Evolutionary conservation across 2,113 vertebrate genomes (phyloP).

Genomic region (Hylia prasina): DNA sequence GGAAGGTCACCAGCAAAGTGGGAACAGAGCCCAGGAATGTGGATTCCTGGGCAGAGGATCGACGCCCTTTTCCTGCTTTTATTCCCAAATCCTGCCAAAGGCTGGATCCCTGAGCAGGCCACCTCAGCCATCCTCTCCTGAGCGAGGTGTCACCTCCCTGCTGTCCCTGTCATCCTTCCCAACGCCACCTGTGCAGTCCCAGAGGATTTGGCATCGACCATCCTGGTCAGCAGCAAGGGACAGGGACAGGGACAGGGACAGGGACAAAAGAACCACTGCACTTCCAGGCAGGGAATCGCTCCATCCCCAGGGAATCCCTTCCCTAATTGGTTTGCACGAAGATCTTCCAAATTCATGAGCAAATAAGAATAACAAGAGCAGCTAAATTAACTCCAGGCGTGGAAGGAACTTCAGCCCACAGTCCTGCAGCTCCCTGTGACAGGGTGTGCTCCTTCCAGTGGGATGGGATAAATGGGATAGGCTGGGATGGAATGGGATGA

Average conservation of each 20-base stretch:
- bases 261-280: fast-evolving
- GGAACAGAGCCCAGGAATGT: fast-evolving
- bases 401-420: fast-evolving
- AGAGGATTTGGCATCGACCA: fast-evolving
- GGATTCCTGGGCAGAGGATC: fast-evolving
- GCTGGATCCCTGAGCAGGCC: background rate
- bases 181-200: background rate
- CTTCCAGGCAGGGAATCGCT: background rate
- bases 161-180: background rate
- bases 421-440: background rate
- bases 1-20: background rate
- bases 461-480: background rate
- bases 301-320: background rate
- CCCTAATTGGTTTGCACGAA: background rate
- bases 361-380: background rate
- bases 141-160: background rate
- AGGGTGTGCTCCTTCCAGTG: fast-evolving
- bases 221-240: background rate
- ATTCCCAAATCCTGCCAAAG: background rate
- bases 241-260: too few species aligned
- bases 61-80: background rate
- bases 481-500: background rate
- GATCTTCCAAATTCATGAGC: background rate
- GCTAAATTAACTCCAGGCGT: background rate
- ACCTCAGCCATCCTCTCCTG: background rate